Evolutionary conservation across 2,888 invertebrate species (phyloP).

Genomic region (Chrysolina oricalcia): DNA sequence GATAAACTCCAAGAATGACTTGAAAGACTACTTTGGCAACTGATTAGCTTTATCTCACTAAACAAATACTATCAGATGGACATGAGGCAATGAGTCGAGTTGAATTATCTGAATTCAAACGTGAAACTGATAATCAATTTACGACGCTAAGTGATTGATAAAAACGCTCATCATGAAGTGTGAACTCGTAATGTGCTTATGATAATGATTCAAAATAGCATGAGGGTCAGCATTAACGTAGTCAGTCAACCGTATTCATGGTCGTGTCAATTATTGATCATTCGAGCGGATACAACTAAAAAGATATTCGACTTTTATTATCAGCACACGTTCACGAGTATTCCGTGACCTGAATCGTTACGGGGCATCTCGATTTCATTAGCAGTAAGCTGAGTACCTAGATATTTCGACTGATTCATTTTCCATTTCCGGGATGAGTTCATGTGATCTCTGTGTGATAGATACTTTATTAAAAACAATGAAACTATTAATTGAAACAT

Average conservation of each 20-base stretch:
- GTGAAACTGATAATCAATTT: constrained; percentile 24
- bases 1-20: not conserved
- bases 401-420: no score
- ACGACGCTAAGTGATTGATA: constrained; percentile 17
- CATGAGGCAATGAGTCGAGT: not conserved
- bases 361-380: not conserved
- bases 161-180: constrained; percentile 20
- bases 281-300: constrained; percentile 15
- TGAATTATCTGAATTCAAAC: constrained; percentile 9
- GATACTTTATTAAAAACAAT: no score
- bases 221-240: constrained; percentile 14
- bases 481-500: no score
- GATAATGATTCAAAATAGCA: constrained; percentile 22
- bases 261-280: constrained; percentile 19
- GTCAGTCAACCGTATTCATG: constrained; percentile 23
- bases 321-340: not conserved
- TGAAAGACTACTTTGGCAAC: not conserved
- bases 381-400: no score
- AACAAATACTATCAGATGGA: not conserved
- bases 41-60: constrained; percentile 12
- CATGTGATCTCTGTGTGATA: no score
- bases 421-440: no score
- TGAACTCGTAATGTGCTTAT: constrained; percentile 15
- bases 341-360: constrained; percentile 1
- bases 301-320: constrained; percentile 2